These are phyloP conservation scores for Drosophila watanabei DNA, from an alignment of 1,140 invertebrate genomes.

Conservation along the genomic window DNA sequence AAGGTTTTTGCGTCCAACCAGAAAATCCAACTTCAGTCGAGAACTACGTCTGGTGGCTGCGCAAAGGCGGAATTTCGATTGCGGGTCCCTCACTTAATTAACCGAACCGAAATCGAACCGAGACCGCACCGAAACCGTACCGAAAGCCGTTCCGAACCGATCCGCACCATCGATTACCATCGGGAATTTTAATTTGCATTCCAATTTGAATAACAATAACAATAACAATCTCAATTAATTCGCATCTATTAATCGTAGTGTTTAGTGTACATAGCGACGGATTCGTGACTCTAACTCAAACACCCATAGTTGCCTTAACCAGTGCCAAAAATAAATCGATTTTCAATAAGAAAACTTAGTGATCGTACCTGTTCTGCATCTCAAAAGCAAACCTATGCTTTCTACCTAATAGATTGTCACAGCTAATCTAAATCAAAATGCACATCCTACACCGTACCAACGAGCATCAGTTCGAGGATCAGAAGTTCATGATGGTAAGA, in stretches of 20 bases:
- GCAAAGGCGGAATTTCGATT: conserved; percentile 84
- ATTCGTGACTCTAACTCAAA: conserved; percentile 31
- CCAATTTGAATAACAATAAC: conserved; percentile 23
- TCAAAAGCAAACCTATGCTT: conserved; percentile 57
- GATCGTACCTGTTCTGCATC: conserved; percentile 70
- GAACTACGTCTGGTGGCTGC: conserved; percentile 85
- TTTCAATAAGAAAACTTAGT: conserved; percentile 67
- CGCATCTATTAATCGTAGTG: conserved; percentile 19
- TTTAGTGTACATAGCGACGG: conserved; percentile 47
- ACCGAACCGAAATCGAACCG: conserved; percentile 58
- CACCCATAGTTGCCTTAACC: conserved; percentile 77
- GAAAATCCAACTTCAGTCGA: conserved; percentile 85
- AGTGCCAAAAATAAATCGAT: conserved; percentile 77
- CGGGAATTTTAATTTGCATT: conserved; percentile 17
- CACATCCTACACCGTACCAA: conserved; percentile 85
- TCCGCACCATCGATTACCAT: conserved; percentile 17
- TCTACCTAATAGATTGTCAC: conserved; percentile 23
- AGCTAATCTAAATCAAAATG: conserved; percentile 59
- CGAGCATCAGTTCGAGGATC: conserved; percentile 85
- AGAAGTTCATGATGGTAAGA: conserved; percentile 86
- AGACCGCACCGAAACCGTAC: conserved; percentile 33
- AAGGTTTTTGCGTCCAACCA: conserved; percentile 85
- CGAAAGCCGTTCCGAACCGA: conserved; percentile 29
- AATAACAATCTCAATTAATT: conserved; percentile 7
- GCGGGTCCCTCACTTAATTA: conserved; percentile 76